Evolutionary conservation across 2,888 invertebrate genomes (phyloP), one percentile per base, ranked within the genome.

Genomic region (Latrodectus elegans): DNA sequence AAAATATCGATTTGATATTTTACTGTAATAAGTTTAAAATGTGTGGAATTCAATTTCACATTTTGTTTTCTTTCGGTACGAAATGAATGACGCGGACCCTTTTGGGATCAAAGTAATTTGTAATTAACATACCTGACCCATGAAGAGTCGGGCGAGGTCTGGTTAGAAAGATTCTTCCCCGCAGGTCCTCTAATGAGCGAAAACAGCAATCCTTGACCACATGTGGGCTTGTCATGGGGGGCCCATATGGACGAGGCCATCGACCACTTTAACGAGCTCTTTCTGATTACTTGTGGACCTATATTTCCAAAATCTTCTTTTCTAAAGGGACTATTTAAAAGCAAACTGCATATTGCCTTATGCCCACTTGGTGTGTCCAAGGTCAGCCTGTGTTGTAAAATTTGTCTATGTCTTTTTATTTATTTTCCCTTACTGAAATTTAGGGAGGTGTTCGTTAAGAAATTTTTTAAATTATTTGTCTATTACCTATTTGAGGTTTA

Each of bases 81-180:
- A 60, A 60, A 60, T 60, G 76, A 86, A 74, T 64, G 75, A 71
- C 65, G 70, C 60, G 15, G 76, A 22, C 72, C 22, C 38, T 38
- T 11, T 77, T 26, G 55, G 22, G 51, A 81, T 81, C 72, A 68
- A 65, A 70, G 76, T 81, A 80, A 80, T 72, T 80, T 76, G 75
- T 80, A 87, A 87, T 87, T 81, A 81, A 67, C 81, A 71, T 75
- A 78, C 81, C 81, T 87, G 86, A 87, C 86, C 86, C 77, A 22
- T 71, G 73, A 26, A 49, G 64, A 73, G 65, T 26, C 77, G 64
- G 77, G 79, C 77, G 77, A 82, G 84, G 84, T 55, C 60, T 74
- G 22, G 60, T 60, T n/a, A 75, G 22, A 72, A 80, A 51, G 79
- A 52, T 60, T 72, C 38, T 6, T 6, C 86, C 86, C 67, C 77